Percentiles rank a stretch among this genome's conserved stretches.
Conservation (phyloP, 2,797 vertebrate species). For the Helarctos malayanus region DNA sequence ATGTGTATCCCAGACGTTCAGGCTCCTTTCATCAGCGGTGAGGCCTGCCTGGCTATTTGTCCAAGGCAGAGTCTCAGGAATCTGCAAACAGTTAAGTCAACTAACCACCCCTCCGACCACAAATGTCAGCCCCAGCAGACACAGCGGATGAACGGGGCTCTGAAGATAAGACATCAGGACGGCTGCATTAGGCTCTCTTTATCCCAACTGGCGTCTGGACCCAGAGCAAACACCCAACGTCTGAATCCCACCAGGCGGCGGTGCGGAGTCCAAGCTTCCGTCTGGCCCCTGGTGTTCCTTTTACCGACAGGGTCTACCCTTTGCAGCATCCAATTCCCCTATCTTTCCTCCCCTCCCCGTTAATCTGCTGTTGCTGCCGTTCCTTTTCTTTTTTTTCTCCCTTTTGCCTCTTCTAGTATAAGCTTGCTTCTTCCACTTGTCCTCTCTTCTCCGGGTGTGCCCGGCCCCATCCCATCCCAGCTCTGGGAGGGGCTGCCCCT, state of each 20-base stretch:
- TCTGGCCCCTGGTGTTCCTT: not conserved
- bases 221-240: not conserved
- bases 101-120: not conserved
- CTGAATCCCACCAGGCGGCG: not conserved
- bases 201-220: not conserved
- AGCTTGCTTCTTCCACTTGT: not conserved
- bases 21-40: not conserved
- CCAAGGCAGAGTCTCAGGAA: conserved; percentile 22
- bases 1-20: not conserved
- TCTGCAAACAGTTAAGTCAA: conserved; percentile 62
- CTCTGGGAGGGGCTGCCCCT: not conserved
- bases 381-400: not conserved
- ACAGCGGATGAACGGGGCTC: conserved; percentile 26
- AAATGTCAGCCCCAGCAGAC: conserved; percentile 47
- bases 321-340: no score
- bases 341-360: not conserved
- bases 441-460: not conserved
- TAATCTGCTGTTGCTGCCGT: not conserved
- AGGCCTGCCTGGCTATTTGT: conserved; percentile 28
- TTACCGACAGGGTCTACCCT: not conserved
- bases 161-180: conserved; percentile 55
- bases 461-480: not conserved
- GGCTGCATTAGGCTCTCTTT: not conserved
- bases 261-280: not conserved
- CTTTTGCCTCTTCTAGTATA: not conserved